Conservation (phyloP, 2,113 vertebrate genomes). For the Elgaria multicarinata region DNA sequence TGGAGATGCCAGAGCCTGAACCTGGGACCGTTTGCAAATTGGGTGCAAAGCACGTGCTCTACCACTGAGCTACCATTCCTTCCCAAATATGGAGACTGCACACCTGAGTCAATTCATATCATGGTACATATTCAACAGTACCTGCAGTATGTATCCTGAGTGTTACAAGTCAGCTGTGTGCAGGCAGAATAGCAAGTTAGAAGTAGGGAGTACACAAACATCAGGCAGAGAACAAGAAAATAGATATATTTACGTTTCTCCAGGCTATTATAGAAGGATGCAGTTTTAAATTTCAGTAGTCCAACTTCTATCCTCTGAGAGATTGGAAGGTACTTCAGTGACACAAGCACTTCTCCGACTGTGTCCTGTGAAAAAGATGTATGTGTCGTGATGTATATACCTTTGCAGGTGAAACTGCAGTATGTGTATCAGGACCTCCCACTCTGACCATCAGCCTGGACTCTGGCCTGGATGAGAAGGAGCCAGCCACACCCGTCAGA, state of each 20-base stretch:
- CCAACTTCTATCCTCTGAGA: constrained; percentile 81
- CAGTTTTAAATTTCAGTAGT: constrained; percentile 76
- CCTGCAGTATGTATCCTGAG: neutral
- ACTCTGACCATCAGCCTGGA: neutral
- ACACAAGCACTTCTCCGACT: constrained; percentile 79
- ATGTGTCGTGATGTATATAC: neutral
- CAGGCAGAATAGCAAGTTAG: neutral
- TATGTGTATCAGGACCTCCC: too few relatives aligned
- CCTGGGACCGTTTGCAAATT: neutral
- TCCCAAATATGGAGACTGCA: neutral
- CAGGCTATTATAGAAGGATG: constrained; percentile 26
- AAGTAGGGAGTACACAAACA: neutral
- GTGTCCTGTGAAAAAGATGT: constrained; percentile 71
- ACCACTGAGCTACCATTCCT: neutral
- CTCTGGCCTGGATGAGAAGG: neutral
- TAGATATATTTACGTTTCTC: constrained; percentile 50
- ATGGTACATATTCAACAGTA: neutral
- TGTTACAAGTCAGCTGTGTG: neutral
- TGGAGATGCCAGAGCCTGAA: neutral
- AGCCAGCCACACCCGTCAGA: neutral
- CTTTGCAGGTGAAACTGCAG: neutral
- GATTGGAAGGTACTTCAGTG: constrained; percentile 79
- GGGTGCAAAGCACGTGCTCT: neutral
- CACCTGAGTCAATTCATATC: neutral
- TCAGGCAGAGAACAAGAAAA: neutral